Base-by-base conservation (phyloP, 2,888 invertebrate species). In the Drosophila paranaensis region DNA sequence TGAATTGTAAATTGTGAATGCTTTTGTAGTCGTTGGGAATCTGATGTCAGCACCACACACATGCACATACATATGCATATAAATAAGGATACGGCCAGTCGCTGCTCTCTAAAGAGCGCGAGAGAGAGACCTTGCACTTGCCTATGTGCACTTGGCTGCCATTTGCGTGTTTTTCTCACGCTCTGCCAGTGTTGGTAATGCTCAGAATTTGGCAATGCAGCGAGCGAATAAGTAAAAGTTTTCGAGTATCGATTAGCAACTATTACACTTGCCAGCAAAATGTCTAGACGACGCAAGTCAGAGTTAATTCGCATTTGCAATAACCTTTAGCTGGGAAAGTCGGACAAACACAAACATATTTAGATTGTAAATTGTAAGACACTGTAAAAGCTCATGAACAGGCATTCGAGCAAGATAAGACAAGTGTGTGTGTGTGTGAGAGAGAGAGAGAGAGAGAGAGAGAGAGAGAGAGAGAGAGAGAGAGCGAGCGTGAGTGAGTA, bases 121-220 rank as follows among this genome's bases (percentile, higher is more conserved):
- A 20, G 58, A 20, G 33, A 68, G 51, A 82, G 88, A 84, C 84
- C 84, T 84, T 88, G 84, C 84, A 84, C 84, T 84, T 84, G 84
- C 74, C 57, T 61, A 48, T 39, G 40, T 62, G 48, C 56, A 71
- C 61, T 74, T 61, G 56, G 45, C 45, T 66, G 60, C 63, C 68
- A 63, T 61, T 69, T 61, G 74, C 65, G 54, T 64, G 71, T 35
- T 57, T 27, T 60, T 66, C 62, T 67, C 70, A 66, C 54, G 63
- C 56, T 77, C 46, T 48, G 57, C 63, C 25, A 62, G 53, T 57
- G 66, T 66, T 73, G 71, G 74, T 65, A 67, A 65, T 73, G 70
- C 61, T 16, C 14, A 46, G 56, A 63, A 60, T 77, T 77, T 63
- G 64, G 75, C 62, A 69, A 74, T 60, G 60, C 61, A 65, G 35